A percentile compares a stretch with the other conserved stretches of the same genome.
Evolutionary conservation across 2,797 vertebrate species (phyloP).

Genomic region (Acanthis flammea): DNA sequence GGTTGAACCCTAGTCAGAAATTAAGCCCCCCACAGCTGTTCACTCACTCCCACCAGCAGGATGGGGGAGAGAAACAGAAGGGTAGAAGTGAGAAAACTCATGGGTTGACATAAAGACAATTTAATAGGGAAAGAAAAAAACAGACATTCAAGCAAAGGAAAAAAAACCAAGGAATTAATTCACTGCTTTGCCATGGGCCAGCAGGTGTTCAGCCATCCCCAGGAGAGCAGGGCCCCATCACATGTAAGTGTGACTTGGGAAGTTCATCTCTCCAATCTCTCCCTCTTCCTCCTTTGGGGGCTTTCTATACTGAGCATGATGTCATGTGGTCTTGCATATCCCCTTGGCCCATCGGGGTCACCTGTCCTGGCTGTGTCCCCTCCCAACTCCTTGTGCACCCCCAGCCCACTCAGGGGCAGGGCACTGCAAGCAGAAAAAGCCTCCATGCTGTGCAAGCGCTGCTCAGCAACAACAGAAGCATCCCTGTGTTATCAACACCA

Average conservation of each 20-base stretch:
- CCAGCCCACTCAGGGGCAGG: background rate
- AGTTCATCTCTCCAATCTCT: background rate
- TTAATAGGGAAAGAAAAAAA: background rate
- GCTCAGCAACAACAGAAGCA: background rate
- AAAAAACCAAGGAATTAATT: background rate
- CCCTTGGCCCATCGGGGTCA: background rate
- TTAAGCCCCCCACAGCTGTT: accelerated
- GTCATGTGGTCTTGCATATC: background rate
- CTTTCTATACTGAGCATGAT: background rate
- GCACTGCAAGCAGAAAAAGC: background rate
- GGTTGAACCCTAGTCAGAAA: background rate
- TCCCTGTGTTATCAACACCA: background rate
- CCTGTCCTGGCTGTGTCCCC: too few species aligned
- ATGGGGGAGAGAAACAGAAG: background rate
- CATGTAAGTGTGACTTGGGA: accelerated
- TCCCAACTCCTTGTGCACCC: background rate
- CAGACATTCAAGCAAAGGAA: background rate
- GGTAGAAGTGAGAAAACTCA: background rate
- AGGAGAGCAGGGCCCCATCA: background rate
- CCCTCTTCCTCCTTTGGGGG: background rate
- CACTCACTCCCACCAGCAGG: background rate
- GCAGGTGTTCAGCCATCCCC: background rate
- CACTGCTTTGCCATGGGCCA: too few species aligned
- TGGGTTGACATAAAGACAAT: background rate
- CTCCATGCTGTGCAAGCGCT: accelerated